A percentile compares a stretch with the other conserved stretches of the same genome.
Evolutionary conservation across 2,113 vertebrate genomes (phyloP).

Genomic region (Thermophis baileyi): DNA sequence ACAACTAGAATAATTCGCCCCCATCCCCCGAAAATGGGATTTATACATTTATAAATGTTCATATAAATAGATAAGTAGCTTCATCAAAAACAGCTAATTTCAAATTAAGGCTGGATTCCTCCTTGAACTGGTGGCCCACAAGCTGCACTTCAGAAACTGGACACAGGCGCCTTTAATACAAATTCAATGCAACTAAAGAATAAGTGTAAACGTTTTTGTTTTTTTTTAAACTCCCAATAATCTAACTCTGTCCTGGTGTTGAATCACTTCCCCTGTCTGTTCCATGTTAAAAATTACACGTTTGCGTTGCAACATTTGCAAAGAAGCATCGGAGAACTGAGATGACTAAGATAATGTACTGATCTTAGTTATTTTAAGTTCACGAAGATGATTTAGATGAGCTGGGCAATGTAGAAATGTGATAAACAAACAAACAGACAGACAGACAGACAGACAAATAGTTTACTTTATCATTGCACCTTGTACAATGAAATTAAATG

Average conservation of each 20-base stretch:
- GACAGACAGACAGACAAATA: too few relatives aligned
- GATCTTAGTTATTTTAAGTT: background rate
- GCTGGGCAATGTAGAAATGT: background rate
- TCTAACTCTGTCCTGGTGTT: background rate
- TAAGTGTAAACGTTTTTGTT: background rate
- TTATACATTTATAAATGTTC: background rate
- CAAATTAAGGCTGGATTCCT: background rate
- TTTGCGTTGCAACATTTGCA: background rate
- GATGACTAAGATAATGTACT: background rate
- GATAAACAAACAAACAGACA: too few relatives aligned
- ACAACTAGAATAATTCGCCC: background rate
- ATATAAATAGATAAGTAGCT: background rate
- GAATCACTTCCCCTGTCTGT: background rate
- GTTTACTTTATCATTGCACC: too few relatives aligned
- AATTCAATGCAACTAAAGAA: background rate
- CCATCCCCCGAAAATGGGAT: background rate
- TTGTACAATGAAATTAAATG: too few relatives aligned
- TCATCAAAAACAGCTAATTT: background rate
- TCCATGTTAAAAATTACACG: background rate
- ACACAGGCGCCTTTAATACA: background rate
- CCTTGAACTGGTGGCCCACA: background rate
- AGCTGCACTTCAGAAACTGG: background rate
- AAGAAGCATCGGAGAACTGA: background rate
- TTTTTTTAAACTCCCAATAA: background rate
- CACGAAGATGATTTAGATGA: background rate